Base-by-base conservation (phyloP, 2,113 vertebrate genomes). In the Tetraodon nigroviridis region DNA sequence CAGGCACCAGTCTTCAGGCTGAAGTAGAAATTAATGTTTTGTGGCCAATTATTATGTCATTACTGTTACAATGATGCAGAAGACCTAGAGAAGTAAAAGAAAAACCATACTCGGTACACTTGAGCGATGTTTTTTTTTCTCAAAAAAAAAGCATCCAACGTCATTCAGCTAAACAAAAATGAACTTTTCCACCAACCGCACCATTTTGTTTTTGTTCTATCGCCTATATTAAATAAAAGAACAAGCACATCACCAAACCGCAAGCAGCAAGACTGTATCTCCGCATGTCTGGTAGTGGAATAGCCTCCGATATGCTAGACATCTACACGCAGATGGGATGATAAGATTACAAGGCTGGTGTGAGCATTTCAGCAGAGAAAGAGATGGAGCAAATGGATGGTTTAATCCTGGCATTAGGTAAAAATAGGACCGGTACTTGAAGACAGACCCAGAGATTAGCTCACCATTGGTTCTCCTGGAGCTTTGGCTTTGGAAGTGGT, bases 321-420 rank as follows among this genome's bases (percentile, higher is more conserved):
- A 27, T 37, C 32, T 1, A 37, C 32, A 12, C 3, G 8, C 24
- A 27, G 24, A 27, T 27, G 24, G 29, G 29, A 32, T 32, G 29
- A 37, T 37, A 69, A 50, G 50, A 57, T 61, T 57, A 51, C 7
- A 14, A 13, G 60, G 79, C 46, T 56, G 29, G 44, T 47, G 53
- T 61, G 54, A 75, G 64, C 40, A 61, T 60, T 66, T 73, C 40
- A 64, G 27, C 4, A 3, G 41, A 7, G 42, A 15, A 59, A 21
- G 45, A 53, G 16, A 60, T 44, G 41, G 58, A 45, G 49, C 11
- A 67, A 49, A 65, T 52, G 21, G 20, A 52, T 16, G 6, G 42
- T 67, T 69, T 84, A 85, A 88, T 87, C 86, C 82, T 78, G 44
- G 51, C 69, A 16, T 49, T 83, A 84, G 88, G 8, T 83, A 85